Percentiles rank a stretch among this genome's conserved stretches.
Evolutionary conservation across 2,113 vertebrate genomes (phyloP).

Genomic region (Nettapus auritus): DNA sequence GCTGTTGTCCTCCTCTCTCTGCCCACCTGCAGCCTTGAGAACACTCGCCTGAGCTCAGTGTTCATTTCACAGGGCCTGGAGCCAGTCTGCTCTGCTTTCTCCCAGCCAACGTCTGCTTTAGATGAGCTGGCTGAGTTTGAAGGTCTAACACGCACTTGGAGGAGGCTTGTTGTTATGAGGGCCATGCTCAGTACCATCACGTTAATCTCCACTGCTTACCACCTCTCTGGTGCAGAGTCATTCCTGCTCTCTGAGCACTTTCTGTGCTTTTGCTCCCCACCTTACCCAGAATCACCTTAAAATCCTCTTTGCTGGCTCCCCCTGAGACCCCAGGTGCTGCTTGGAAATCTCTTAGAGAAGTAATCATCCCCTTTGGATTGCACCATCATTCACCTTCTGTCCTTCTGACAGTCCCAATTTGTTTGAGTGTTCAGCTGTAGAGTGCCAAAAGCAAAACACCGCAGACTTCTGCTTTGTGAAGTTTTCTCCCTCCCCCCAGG

Average conservation of each 20-base stretch:
- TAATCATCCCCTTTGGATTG: slow-evolving; percentile 20
- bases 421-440: background rate
- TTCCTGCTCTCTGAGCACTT: background rate
- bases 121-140: background rate
- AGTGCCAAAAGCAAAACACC: background rate
- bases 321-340: slow-evolving; percentile 2
- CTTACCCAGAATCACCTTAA: background rate
- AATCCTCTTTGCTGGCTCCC: background rate
- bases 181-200: background rate
- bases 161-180: background rate
- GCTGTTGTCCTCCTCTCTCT: background rate
- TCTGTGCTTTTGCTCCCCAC: background rate
- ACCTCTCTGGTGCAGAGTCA: background rate
- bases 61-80: background rate
- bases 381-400: slow-evolving; percentile 21
- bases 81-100: background rate
- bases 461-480: background rate
- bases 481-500: background rate
- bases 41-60: background rate
- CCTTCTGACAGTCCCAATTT: slow-evolving; percentile 30
- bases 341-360: slow-evolving; percentile 27
- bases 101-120: background rate
- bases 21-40: background rate
- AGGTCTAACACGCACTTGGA: background rate
- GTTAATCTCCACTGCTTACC: background rate